Base-by-base conservation (phyloP, 1,140 invertebrate species). In the Pantala flavescens region DNA sequence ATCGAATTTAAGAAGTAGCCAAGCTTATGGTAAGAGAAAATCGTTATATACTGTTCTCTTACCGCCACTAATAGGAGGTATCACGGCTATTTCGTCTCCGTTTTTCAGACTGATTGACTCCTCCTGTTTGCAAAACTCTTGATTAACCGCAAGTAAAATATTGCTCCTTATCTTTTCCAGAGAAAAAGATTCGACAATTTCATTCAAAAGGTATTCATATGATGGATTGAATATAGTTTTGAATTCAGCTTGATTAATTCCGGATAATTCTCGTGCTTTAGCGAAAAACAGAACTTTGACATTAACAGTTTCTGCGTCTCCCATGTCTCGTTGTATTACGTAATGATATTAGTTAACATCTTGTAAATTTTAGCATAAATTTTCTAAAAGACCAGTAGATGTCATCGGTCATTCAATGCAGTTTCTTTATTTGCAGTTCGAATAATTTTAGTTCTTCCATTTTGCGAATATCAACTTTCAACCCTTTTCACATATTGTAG, bases 11-110 rank as follows among this genome's bases (percentile, higher is more conserved):
- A 36, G 9, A 36, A 36, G 28, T 5, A 36, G 9, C 28, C 28
- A 9, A 36, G 3, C 28, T n/a, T n/a, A 36, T 36, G 28, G 9
- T 36, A 2, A 36, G 9, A 36, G 9, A 2, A 36, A 36, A 36
- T 36, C 28, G 28, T 36, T 2, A 9, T 5, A 36, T 74, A 24
- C n/a, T n/a, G 49, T 75, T 73, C 24, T 10, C 82, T 85, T 89
- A 79, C 94, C 94, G 81, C 93, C 93, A 85, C 93, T 95, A 42
- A 96, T 84, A 0, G 94, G 93, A 74, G 93, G 93, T 78, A 96
- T 95, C 7, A 96, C 85, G 78, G 93, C 93, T 77, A 95, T 86
- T 82, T 90, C 90, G 84, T 94, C 93, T 71, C 85, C 87, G 16
- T 87, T 83, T 43, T 84, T 84, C 14, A 95, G 80, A 9, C 81